phyloP scores from a whole-genome alignment of 2,797 vertebrate genomes.

The Clarias platycephalus region DNA sequence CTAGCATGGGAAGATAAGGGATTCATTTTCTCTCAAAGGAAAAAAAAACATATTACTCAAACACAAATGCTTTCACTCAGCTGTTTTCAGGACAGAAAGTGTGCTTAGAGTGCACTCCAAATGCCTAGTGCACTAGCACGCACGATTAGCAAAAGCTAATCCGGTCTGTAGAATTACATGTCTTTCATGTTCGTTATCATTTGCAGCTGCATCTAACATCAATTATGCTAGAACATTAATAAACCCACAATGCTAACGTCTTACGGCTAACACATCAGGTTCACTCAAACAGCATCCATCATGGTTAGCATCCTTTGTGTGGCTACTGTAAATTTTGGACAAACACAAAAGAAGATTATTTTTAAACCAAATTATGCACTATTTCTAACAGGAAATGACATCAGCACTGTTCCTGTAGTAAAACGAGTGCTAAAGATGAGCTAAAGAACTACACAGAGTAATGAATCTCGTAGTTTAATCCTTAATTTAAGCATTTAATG shows the following conservation, averaged over 20 bases:
- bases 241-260: not conserved
- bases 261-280: not conserved
- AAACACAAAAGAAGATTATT: not conserved
- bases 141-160: not conserved
- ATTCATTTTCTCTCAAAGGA: conserved; percentile 25
- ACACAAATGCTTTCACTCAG: not conserved
- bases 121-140: not conserved
- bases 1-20: not conserved
- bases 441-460: not conserved
- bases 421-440: too few species aligned
- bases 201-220: not conserved
- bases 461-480: not conserved
- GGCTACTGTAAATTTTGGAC: not conserved
- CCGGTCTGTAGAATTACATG: not conserved
- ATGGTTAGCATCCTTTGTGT: not conserved
- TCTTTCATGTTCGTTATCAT: not conserved
- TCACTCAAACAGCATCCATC: not conserved
- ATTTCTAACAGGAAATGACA: not conserved
- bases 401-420: not conserved
- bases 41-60: conserved; percentile 24
- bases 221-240: not conserved
- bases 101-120: not conserved
- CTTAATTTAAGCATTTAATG: not conserved
- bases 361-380: not conserved
- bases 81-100: not conserved